Evolutionary conservation across 2,113 vertebrate species (phyloP), one percentile per base, ranked within the genome.

Genomic region (Ptilorrhoa leucosticta): DNA sequence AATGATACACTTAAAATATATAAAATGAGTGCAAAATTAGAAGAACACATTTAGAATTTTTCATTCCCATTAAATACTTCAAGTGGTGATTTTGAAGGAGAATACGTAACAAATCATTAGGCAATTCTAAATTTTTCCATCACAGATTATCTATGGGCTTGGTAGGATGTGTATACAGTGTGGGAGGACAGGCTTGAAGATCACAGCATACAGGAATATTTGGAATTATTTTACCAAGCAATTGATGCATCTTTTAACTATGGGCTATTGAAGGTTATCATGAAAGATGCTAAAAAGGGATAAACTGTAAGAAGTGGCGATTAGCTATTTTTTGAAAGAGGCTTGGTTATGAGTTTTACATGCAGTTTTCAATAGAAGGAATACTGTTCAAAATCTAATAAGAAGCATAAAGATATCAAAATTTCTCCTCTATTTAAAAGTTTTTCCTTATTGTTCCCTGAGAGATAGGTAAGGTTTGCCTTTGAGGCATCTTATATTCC

Each of bases 401-500:
- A 61, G 64, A 71, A 81, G 26, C 13, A 92, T 76, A 61, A 65
- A 95, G 77, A 83, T 80, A 91, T 15, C 51, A 70, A 47, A 88
- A 93, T 68, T 95, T 94, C 48, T 53, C 17, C 78, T 39, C 14
- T 58, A 6, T 65, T 78, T 87, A 23, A 30, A 93, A 77, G 50
- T 61, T 92, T 88, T 97, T 66, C 57, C 42, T 75, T 93, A 94
- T 90, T 95, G 89, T 83, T 97, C 89, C 94, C 81, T 95, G 88
- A 75, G 97, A 98, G 91, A 97, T 96, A 96, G 98, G 97, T 97
- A 96, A 98, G 97, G 83, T 97, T 98, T 97, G 96, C 96, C 97
- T 98, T 97, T 97, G 94, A 98, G 97, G 98, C 97, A 98, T 98
- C 97, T 98, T 96, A 97, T 97, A 98, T 98, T 98, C 97, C 97